These are phyloP conservation scores for Aphaenogaster ashmeadi DNA, from an alignment of 1,140 invertebrate species.

Conservation along the genomic window DNA sequence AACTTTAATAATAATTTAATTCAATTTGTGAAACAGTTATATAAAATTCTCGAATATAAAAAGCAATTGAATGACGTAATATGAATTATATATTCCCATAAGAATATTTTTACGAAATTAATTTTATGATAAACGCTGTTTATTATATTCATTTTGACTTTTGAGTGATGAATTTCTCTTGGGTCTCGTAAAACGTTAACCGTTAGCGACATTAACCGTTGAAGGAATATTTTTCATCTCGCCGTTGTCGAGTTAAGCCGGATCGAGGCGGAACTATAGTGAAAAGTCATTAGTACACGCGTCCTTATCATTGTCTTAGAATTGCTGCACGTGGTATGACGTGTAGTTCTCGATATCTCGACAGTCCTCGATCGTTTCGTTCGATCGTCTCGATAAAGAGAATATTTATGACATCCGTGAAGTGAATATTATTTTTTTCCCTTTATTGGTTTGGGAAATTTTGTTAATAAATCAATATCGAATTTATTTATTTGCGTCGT, in stretches of 20 bases:
- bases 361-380: not conserved
- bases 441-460: not conserved
- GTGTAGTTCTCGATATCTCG: slow-evolving; percentile 22
- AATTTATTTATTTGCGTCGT: not conserved
- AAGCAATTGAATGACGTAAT: not conserved
- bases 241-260: not conserved
- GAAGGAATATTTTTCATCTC: slow-evolving; percentile 16
- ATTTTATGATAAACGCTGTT: not conserved
- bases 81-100: slow-evolving; percentile 5
- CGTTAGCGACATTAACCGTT: not conserved
- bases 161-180: not conserved
- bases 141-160: not conserved
- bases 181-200: not conserved
- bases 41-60: not conserved
- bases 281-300: slow-evolving; percentile 18
- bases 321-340: not conserved
- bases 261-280: slow-evolving; percentile 16
- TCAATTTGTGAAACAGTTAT: not conserved
- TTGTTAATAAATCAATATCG: not conserved
- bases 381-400: slow-evolving; percentile 10
- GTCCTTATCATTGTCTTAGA: slow-evolving; percentile 46
- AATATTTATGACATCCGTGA: not conserved
- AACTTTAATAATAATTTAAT: slow-evolving; percentile 4
- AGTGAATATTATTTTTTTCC: not conserved
- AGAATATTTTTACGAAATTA: slow-evolving; percentile 19